Percentiles rank a stretch among this genome's conserved stretches.
phyloP scores from a whole-genome alignment of 37 sponge, comb jelly and placozoan genomes.

The Hormiphora californensis region DNA sequence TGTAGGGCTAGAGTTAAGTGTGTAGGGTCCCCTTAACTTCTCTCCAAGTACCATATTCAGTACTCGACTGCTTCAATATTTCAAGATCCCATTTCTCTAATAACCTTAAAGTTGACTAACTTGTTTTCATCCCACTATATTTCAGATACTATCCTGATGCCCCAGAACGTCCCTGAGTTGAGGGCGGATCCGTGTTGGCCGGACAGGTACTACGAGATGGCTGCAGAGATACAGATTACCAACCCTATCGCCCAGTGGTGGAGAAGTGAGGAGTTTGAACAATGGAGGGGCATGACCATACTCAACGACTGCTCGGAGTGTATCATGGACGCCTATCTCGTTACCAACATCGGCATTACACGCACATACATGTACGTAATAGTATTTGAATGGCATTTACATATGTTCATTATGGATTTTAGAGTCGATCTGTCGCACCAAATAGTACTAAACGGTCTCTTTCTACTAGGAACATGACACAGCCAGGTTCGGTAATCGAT shows the following conservation, averaged over 20 bases:
- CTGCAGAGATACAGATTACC: neutral
- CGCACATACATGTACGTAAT: neutral
- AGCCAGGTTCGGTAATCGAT: neutral
- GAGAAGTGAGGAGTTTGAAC: neutral
- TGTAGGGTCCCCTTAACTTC: too few relatives aligned
- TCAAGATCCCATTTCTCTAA: too few relatives aligned
- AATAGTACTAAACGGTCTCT: too few relatives aligned
- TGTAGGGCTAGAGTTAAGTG: too few relatives aligned
- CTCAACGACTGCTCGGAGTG: neutral
- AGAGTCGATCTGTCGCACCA: too few relatives aligned
- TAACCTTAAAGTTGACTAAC: too few relatives aligned
- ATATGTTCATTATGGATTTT: too few relatives aligned
- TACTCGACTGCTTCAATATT: too few relatives aligned
- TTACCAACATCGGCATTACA: neutral
- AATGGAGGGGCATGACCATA: neutral
- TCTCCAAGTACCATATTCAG: too few relatives aligned
- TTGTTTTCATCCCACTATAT: too few relatives aligned
- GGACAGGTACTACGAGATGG: slow-evolving; percentile 15
- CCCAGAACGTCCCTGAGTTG: neutral
- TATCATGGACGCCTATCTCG: neutral
- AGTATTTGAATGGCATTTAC: too few relatives aligned
- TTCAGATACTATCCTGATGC: too few relatives aligned
- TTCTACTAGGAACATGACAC: slow-evolving; percentile 1
- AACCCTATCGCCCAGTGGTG: neutral
- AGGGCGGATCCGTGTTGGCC: neutral